Percentiles rank a stretch among this genome's conserved stretches.
These are phyloP conservation scores for Hippolais icterina DNA, from an alignment of 2,113 vertebrate genomes.

Conservation along the genomic window DNA sequence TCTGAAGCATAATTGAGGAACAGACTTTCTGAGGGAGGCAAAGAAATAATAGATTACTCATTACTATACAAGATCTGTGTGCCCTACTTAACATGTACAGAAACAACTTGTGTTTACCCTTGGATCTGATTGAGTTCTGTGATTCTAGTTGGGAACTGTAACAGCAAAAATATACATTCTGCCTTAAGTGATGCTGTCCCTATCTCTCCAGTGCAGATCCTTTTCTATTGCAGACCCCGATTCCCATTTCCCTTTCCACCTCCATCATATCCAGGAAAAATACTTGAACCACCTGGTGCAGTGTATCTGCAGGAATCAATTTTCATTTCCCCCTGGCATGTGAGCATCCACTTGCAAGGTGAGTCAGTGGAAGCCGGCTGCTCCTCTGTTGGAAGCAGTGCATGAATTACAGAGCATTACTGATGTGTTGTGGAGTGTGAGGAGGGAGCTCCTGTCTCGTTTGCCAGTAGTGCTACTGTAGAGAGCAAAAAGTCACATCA, in stretches of 20 bases:
- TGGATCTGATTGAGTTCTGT: not conserved
- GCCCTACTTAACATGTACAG: not conserved
- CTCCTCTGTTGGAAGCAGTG: not conserved
- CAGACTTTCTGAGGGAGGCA: not conserved
- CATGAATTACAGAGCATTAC: not conserved
- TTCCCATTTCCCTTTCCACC: not conserved
- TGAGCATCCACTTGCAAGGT: not conserved
- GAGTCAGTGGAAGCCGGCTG: not conserved
- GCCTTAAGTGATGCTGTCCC: not conserved
- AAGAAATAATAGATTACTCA: not conserved
- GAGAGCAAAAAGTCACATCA: slow-evolving; percentile 6
- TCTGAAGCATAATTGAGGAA: not conserved
- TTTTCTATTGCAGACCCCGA: not conserved
- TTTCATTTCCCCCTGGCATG: not conserved
- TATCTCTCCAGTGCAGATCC: not conserved
- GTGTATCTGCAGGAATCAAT: slow-evolving; percentile 12
- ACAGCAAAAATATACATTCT: not conserved
- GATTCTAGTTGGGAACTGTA: not conserved
- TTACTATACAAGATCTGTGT: not conserved
- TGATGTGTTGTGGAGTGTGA: not conserved
- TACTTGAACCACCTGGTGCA: not conserved
- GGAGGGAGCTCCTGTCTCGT: not conserved
- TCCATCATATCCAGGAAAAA: not conserved
- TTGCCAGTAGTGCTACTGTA: not conserved
- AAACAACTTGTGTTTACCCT: not conserved